Percentiles rank a stretch among this genome's conserved stretches.
Evolutionary conservation across 2,113 vertebrate genomes (phyloP).

Genomic region (Trogon surrucura): DNA sequence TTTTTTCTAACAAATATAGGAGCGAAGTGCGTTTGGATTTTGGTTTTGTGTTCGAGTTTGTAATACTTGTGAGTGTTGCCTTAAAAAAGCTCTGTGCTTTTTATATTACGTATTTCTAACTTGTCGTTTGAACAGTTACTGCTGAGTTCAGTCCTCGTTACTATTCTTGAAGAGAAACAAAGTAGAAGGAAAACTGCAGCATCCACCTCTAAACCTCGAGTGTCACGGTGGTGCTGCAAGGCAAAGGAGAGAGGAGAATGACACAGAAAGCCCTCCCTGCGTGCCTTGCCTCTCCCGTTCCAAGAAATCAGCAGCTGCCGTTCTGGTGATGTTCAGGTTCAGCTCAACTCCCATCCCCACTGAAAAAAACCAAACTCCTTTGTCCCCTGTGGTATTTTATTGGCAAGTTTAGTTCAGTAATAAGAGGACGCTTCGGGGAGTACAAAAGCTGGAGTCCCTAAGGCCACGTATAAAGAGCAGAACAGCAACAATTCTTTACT

Average conservation of each 20-base stretch:
- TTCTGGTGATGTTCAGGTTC: conserved; percentile 14
- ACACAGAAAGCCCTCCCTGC: not conserved
- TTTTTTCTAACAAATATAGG: not conserved
- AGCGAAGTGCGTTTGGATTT: not conserved
- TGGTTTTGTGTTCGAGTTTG: not conserved
- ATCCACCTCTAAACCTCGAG: not conserved
- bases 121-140: not conserved
- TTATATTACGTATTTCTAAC: not conserved
- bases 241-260: fast-evolving
- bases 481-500: conserved; percentile 27
- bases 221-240: fast-evolving
- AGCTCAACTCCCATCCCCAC: not conserved
- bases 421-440: conserved; percentile 29
- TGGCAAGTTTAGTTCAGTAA: conserved; percentile 10
- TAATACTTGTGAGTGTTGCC: not conserved
- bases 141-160: not conserved
- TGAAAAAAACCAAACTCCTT: not conserved
- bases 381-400: conserved; percentile 35
- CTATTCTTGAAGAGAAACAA: not conserved
- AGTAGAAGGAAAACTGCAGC: not conserved
- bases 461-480: conserved; percentile 27
- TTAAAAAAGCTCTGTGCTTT: not conserved
- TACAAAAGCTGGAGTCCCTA: conserved; percentile 46
- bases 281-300: not conserved
- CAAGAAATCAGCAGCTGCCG: not conserved